Conservation (phyloP, 2,888 invertebrate species). For the Girardia tigrina region DNA sequence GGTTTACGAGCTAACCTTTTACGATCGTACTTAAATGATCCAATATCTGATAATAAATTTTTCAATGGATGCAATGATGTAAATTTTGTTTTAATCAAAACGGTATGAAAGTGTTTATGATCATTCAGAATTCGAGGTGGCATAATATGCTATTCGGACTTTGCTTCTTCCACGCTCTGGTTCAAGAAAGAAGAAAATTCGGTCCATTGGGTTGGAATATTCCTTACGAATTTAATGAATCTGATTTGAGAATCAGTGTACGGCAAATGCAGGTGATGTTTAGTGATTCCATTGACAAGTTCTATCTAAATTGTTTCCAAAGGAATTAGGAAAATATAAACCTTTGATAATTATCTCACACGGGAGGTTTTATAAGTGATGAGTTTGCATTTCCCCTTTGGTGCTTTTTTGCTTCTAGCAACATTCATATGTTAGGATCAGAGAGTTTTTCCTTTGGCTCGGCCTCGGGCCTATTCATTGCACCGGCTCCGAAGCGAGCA, state of each 20-base stretch:
- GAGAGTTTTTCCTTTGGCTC: too few species aligned
- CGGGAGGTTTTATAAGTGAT: too few species aligned
- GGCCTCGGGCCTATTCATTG: too few species aligned
- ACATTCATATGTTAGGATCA: too few species aligned
- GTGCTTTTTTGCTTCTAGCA: too few species aligned
- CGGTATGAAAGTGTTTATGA: background rate
- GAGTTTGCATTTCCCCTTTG: too few species aligned
- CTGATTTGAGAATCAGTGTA: slow-evolving; percentile 52
- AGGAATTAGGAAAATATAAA: too few species aligned
- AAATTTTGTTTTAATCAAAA: slow-evolving; percentile 27
- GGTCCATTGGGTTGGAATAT: slow-evolving; percentile 53
- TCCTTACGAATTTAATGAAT: slow-evolving; percentile 53
- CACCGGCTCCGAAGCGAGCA: too few species aligned
- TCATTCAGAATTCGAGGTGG: slow-evolving; percentile 56
- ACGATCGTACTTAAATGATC: slow-evolving; percentile 51
- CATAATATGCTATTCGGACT: slow-evolving; percentile 54
- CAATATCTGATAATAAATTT: slow-evolving; percentile 57
- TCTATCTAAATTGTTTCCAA: too few species aligned
- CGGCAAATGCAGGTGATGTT: slow-evolving; percentile 50
- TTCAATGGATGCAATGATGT: slow-evolving; percentile 57
- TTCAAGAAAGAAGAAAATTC: slow-evolving; percentile 52
- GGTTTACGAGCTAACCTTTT: slow-evolving; percentile 51
- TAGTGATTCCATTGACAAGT: too few species aligned
- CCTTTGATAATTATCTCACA: too few species aligned
- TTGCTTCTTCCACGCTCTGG: slow-evolving; percentile 52